Evolutionary conservation across 2,797 vertebrate species (phyloP).

Genomic region (Poeciliopsis presidionis): DNA sequence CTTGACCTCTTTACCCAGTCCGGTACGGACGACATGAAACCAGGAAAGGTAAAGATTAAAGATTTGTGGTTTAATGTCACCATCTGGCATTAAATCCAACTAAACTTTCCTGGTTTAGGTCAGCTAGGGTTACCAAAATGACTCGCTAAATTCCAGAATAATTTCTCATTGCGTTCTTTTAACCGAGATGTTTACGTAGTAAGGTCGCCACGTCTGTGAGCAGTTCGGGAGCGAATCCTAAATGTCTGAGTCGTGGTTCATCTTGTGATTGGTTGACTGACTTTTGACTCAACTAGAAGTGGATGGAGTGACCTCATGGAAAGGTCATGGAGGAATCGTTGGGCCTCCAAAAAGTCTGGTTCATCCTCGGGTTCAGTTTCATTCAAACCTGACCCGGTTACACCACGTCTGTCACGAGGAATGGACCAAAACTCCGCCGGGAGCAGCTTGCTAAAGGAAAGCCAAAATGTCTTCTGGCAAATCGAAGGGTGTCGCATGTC

Average conservation of each 20-base stretch:
- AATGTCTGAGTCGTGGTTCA: neutral
- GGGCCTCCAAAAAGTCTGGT: neutral
- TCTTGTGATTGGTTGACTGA: neutral
- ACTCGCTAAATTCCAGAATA: neutral
- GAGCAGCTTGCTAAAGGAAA: neutral
- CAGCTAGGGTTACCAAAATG: neutral
- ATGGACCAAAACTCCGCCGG: neutral
- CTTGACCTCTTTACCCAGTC: conserved; percentile 9
- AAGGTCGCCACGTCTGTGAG: neutral
- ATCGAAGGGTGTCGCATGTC: neutral
- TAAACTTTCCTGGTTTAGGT: neutral
- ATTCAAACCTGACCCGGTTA: neutral
- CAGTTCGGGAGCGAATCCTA: neutral
- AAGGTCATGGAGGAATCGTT: neutral
- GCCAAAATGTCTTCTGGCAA: neutral
- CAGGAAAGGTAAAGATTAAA: neutral
- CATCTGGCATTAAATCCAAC: neutral
- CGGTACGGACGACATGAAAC: neutral
- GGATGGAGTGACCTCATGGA: neutral
- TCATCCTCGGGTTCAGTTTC: neutral
- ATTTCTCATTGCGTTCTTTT: neutral
- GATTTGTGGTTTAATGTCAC: neutral
- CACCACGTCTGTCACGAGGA: neutral
- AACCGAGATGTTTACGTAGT: neutral
- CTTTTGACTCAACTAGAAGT: neutral